phyloP scores from a whole-genome alignment of 2,888 invertebrate genomes.

The Dromius quadrimaculatus region DNA sequence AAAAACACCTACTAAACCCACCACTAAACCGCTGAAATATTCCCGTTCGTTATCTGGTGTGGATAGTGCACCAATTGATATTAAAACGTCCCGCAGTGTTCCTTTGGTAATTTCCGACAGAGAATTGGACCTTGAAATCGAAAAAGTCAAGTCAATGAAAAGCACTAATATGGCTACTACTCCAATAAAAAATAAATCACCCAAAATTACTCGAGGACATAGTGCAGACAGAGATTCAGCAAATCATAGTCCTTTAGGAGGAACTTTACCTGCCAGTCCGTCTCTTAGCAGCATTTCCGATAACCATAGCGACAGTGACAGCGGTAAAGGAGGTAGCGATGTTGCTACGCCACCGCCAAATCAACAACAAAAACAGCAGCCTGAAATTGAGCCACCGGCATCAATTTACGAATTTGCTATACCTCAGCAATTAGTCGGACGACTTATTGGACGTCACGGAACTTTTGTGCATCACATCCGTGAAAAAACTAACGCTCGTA shows the following conservation, averaged over 20 bases:
- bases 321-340: constrained; percentile 84
- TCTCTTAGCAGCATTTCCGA: constrained; percentile 78
- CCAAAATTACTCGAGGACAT: constrained; percentile 60
- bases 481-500: constrained; percentile 81
- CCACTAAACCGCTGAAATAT: constrained; percentile 56
- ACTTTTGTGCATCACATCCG: constrained; percentile 85
- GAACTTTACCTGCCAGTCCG: constrained; percentile 75
- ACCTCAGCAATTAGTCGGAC: constrained; percentile 82
- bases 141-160: constrained; percentile 72
- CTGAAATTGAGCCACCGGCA: constrained; percentile 62
- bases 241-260: constrained; percentile 82
- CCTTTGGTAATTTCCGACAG: constrained; percentile 75
- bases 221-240: constrained; percentile 75
- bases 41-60: constrained; percentile 69
- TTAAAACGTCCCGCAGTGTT: constrained; percentile 59
- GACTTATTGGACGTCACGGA: constrained; percentile 88
- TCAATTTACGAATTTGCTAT: constrained; percentile 79
- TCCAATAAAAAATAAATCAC: constrained; percentile 25
- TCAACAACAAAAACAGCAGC: constrained; percentile 64
- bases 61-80: constrained; percentile 78
- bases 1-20: constrained; percentile 51
- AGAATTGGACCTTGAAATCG: constrained; percentile 77
- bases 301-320: constrained; percentile 81
- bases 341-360: constrained; percentile 78
- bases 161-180: constrained; percentile 57